phyloP scores from a whole-genome alignment of 2,888 invertebrate species.

The Ochlodes sylvanus region DNA sequence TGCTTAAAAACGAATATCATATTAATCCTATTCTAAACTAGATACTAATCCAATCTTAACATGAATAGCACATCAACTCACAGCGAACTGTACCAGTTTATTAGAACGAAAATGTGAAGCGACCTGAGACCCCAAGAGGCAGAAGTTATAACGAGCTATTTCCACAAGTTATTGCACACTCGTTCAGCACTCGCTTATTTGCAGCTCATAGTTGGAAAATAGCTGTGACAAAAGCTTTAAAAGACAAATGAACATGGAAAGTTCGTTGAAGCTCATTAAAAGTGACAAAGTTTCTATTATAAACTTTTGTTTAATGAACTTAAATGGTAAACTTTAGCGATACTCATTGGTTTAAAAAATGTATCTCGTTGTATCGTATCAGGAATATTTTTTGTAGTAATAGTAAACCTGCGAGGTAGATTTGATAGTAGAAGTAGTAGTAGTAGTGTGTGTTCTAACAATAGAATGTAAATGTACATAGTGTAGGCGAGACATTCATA shows the following conservation, averaged over 20 bases:
- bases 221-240: slow-evolving; percentile 12
- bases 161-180: slow-evolving; percentile 28
- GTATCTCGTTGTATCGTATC: background rate
- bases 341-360: background rate
- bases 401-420: no score
- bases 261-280: slow-evolving; percentile 13
- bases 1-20: no score
- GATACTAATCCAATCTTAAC: no score
- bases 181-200: slow-evolving; percentile 21
- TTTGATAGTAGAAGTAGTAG: no score
- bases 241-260: slow-evolving; percentile 13
- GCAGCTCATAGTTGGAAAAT: slow-evolving; percentile 15
- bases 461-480: no score
- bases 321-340: background rate
- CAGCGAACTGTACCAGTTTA: background rate
- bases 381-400: no score
- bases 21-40: no score
- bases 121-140: slow-evolving; percentile 6
- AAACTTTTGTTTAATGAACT: slow-evolving; percentile 8
- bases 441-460: no score
- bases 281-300: slow-evolving; percentile 2
- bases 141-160: slow-evolving; percentile 32
- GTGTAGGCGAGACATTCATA: no score
- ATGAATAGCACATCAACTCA: no score
- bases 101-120: slow-evolving; percentile 4